Evolutionary conservation across 2,113 vertebrate genomes (phyloP).

Genomic region (Galbula dea): DNA sequence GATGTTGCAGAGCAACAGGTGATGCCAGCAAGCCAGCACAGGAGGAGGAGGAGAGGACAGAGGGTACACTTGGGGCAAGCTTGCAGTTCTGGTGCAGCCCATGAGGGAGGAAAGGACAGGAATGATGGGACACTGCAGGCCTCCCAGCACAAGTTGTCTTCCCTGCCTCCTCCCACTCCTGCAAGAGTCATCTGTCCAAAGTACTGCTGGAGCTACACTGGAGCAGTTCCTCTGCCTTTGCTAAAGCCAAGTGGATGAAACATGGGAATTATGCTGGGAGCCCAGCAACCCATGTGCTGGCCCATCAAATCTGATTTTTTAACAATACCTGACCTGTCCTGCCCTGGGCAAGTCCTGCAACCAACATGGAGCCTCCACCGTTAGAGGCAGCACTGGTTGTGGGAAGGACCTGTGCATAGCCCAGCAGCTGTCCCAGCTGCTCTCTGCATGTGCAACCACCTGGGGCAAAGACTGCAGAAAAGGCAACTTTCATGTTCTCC

Average conservation of each 20-base stretch:
- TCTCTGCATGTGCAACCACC: neutral
- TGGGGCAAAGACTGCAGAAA: neutral
- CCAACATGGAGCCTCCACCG: accelerated
- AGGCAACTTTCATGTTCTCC: neutral
- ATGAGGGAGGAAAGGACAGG: neutral
- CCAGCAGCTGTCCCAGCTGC: neutral
- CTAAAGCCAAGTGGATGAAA: neutral
- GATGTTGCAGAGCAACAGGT: neutral
- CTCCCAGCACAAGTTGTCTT: neutral
- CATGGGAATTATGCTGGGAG: neutral
- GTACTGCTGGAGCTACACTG: neutral
- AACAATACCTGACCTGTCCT: neutral
- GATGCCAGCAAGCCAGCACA: neutral
- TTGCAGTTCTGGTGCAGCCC: neutral
- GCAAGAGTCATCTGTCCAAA: neutral
- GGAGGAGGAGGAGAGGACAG: neutral
- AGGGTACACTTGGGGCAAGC: neutral
- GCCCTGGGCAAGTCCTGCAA: neutral
- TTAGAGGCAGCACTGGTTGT: neutral
- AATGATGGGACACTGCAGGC: neutral
- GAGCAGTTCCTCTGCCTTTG: neutral
- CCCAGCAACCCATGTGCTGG: neutral
- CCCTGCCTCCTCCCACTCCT: neutral
- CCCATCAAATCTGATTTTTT: neutral
- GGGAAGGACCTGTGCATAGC: neutral